Evolutionary conservation across 2,797 vertebrate genomes (phyloP), one percentile per base, ranked within the genome.

Genomic region (Rhinatrema bivittatum): DNA sequence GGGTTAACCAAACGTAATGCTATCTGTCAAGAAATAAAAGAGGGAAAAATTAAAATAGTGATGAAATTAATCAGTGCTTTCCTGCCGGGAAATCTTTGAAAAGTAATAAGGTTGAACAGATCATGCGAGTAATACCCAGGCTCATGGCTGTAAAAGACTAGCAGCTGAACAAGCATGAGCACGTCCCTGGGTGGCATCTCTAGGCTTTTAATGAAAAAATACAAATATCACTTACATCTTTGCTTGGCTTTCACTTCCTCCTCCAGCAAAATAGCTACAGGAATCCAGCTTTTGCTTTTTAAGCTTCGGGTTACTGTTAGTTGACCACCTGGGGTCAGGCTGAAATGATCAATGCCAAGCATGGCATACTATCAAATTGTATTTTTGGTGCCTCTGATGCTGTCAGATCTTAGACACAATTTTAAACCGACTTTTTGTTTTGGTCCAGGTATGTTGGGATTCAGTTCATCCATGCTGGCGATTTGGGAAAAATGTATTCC

Each of bases 21-120:
- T 56, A n/a, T 35, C 9, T 55, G 14, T 36, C 18, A 32, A 36
- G 20, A 12, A 21, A 11, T 27, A 20, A 19, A 7, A 10, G 26
- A 13, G 38, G 7, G 42, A 38, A 20, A 24, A 30, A 37, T 32
- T 39, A 32, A 32, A 52, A 33, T 31, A 46, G 24, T 42, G 33
- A 47, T 59, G 48, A 54, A 61, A 38, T 46, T 51, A 26, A 42
- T 48, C 6, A 30, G 41, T 32, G 36, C 4, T 53, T 39, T 59
- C 28, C 42, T 60, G 16, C 41, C 39, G 38, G 38, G 35, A 53
- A 63, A 37, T 34, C 16, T 63, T 54, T 53, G 45, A 39, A 46
- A 41, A 58, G 10, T 16, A 31, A 36, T 50, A 32, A 26, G 30
- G 41, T 32, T 28, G 8, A 43, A 10, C 39, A 42, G 25, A 30